Evolutionary conservation across 2,797 vertebrate genomes (phyloP).

Genomic region (Acrossocheilus fasciatus): DNA sequence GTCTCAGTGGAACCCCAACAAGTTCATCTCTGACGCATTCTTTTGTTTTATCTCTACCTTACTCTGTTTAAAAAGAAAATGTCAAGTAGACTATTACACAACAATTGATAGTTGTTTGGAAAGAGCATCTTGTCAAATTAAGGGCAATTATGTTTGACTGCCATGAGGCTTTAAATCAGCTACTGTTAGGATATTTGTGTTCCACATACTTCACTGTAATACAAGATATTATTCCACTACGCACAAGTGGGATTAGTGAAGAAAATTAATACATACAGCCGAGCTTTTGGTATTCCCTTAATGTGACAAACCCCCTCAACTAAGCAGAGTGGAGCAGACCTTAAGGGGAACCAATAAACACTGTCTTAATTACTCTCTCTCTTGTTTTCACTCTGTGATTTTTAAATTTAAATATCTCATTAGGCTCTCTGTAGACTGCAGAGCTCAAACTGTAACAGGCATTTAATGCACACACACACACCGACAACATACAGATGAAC

Average conservation of each 20-base stretch:
- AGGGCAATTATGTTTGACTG: slow-evolving; percentile 41
- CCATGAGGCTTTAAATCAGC: slow-evolving; percentile 46
- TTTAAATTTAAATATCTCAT: slow-evolving; percentile 78
- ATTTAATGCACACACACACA: slow-evolving; percentile 9
- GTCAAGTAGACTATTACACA: slow-evolving; percentile 23
- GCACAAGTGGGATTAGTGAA: slow-evolving; percentile 24
- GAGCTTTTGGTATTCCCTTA: slow-evolving; percentile 28
- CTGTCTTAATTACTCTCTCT: slow-evolving; percentile 43
- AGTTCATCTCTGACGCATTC: not conserved
- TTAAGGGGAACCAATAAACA: slow-evolving; percentile 28
- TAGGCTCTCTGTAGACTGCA: slow-evolving; percentile 73
- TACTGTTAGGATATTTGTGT: slow-evolving; percentile 35
- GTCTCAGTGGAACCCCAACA: not conserved
- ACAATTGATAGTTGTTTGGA: slow-evolving; percentile 15
- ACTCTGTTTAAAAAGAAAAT: not conserved
- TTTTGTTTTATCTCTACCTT: not conserved
- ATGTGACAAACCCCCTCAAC: slow-evolving; percentile 59
- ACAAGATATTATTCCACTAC: slow-evolving; percentile 31
- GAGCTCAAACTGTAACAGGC: slow-evolving; percentile 13
- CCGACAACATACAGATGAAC: slow-evolving; percentile 37
- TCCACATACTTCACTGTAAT: slow-evolving; percentile 39
- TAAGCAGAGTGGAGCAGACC: slow-evolving; percentile 53
- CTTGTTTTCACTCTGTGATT: slow-evolving; percentile 71
- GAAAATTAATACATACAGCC: slow-evolving; percentile 46
- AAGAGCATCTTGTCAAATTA: slow-evolving; percentile 35